phyloP scores from a whole-genome alignment of 2,797 vertebrate species.

The Syndactyla subalaris region DNA sequence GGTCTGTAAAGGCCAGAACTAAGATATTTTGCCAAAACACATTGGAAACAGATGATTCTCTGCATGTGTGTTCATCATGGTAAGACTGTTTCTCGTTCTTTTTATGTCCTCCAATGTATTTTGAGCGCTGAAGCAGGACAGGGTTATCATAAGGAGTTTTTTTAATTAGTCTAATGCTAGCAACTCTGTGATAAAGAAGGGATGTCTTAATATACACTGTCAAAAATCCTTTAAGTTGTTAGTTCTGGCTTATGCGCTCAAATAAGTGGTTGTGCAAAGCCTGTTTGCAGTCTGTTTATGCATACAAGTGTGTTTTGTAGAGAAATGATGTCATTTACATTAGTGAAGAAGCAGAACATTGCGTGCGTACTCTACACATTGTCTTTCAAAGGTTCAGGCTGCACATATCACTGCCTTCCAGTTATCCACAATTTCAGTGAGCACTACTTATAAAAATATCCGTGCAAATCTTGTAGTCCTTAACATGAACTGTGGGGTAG shows the following conservation, averaged over 20 bases:
- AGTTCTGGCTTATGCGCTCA: neutral
- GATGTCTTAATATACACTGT: neutral
- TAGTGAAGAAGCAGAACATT: neutral
- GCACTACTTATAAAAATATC: neutral
- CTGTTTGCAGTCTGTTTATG: constrained; percentile 3
- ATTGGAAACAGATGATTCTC: constrained; percentile 60
- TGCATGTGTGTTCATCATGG: constrained; percentile 15
- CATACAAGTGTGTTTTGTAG: neutral
- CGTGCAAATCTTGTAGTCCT: neutral
- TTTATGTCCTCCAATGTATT: constrained; percentile 19
- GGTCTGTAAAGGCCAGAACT: constrained; percentile 36
- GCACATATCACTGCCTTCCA: neutral
- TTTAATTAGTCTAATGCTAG: neutral
- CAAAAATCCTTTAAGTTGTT: constrained; percentile 14
- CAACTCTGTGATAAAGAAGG: neutral
- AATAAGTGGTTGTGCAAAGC: neutral
- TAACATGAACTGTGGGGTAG: neutral
- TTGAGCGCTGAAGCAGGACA: constrained; percentile 35
- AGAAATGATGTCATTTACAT: neutral
- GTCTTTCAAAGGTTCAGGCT: neutral
- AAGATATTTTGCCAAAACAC: constrained; percentile 53
- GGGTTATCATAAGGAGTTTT: neutral
- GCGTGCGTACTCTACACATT: neutral
- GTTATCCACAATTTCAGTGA: neutral
- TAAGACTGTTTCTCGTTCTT: constrained; percentile 39